A percentile compares a stretch with the other conserved stretches of the same genome.
phyloP scores from a whole-genome alignment of 2,888 invertebrate genomes.

The Dioctria linearis region DNA sequence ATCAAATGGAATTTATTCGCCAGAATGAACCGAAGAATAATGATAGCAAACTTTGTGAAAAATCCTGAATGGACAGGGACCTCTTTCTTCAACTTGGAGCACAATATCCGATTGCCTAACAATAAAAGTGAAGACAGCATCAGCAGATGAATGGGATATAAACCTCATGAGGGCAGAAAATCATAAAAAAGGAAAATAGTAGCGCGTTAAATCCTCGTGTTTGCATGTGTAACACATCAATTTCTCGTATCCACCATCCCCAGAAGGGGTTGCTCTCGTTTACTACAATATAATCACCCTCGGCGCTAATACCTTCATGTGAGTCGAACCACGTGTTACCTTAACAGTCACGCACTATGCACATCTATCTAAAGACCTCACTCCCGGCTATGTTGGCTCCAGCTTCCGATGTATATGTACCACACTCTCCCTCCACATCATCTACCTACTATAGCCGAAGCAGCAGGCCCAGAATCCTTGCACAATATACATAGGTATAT shows the following conservation, averaged over 20 bases:
- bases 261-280: constrained; percentile 25
- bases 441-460: no score
- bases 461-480: not conserved
- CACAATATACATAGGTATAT: no score
- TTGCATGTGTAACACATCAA: constrained; percentile 49
- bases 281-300: constrained; percentile 54
- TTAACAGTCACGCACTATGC: constrained; percentile 52
- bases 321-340: constrained; percentile 69
- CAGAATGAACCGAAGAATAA: constrained; percentile 15
- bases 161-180: constrained; percentile 47
- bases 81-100: constrained; percentile 5
- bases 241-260: not conserved
- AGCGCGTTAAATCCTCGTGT: constrained; percentile 39
- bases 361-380: constrained; percentile 39
- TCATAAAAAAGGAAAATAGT: constrained; percentile 46
- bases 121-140: constrained; percentile 51
- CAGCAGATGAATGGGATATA: constrained; percentile 45
- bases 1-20: not conserved
- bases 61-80: constrained; percentile 7
- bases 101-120: constrained; percentile 42
- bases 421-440: not conserved
- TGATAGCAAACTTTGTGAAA: constrained; percentile 2
- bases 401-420: constrained; percentile 20
- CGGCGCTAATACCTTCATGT: constrained; percentile 71
- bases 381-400: constrained; percentile 18